Conservation (phyloP, 2,113 vertebrate species). For the Phoxinus phoxinus region DNA sequence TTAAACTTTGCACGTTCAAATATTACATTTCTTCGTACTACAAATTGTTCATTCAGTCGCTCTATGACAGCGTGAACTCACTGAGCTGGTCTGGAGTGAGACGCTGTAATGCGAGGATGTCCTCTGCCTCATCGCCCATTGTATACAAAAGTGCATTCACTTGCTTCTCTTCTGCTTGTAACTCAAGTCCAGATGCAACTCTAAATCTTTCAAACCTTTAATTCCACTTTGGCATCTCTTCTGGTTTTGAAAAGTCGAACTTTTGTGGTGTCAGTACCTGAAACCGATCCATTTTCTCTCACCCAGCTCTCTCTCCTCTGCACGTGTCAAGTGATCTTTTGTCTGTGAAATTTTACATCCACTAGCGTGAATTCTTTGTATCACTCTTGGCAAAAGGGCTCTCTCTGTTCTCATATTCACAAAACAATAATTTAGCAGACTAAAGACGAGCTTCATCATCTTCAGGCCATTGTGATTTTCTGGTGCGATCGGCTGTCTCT, state of each 20-base stretch:
- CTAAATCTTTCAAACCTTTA: constrained; percentile 27
- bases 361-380: not conserved
- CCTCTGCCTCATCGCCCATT: constrained; percentile 23
- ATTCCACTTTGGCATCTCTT: constrained; percentile 15
- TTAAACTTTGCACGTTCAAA: constrained; percentile 12
- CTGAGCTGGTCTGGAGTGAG: not conserved
- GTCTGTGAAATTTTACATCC: not conserved
- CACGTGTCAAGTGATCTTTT: not conserved
- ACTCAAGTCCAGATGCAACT: constrained; percentile 23
- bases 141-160: constrained; percentile 26
- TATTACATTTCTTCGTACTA: not conserved
- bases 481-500: too few relatives aligned
- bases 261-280: not conserved
- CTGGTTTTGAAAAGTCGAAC: not conserved
- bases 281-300: not conserved
- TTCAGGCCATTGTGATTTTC: too few relatives aligned
- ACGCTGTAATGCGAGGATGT: not conserved
- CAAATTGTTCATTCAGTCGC: not conserved
- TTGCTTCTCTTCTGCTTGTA: constrained; percentile 7
- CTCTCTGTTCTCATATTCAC: too few relatives aligned
- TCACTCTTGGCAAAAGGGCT: not conserved
- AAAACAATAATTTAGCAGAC: too few relatives aligned
- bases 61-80: not conserved
- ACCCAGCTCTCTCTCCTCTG: not conserved
- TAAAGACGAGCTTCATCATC: too few relatives aligned